Evolutionary conservation across 2,797 vertebrate species (phyloP).

Genomic region (Microchirus variegatus): DNA sequence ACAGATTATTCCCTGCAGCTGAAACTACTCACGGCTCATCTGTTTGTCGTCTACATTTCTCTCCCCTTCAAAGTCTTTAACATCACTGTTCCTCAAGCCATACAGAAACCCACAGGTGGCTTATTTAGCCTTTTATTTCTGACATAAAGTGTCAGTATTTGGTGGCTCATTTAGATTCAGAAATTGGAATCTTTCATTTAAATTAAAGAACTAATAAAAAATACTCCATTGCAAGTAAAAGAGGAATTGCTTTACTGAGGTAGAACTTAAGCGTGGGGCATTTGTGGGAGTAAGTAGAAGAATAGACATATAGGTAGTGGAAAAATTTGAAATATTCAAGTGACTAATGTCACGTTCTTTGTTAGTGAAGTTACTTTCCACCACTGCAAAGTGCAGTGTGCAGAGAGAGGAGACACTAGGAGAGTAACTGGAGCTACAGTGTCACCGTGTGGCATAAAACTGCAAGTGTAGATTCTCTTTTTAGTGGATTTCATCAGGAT

Average conservation of each 20-base stretch:
- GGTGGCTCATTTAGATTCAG: too few relatives aligned
- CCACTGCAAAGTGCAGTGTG: background rate
- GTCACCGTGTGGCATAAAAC: conserved; percentile 40
- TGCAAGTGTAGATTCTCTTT: conserved; percentile 24
- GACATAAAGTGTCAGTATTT: too few relatives aligned
- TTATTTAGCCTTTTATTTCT: background rate
- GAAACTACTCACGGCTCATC: conserved; percentile 43
- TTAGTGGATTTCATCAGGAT: background rate
- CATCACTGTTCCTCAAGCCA: conserved; percentile 3
- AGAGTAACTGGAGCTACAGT: conserved; percentile 28
- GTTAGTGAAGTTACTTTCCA: background rate
- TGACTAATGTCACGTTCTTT: too few relatives aligned
- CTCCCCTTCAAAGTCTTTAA: conserved; percentile 31
- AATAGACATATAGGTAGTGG: too few relatives aligned
- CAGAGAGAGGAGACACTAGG: background rate
- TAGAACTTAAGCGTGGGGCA: background rate
- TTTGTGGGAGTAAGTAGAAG: too few relatives aligned
- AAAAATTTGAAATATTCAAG: too few relatives aligned
- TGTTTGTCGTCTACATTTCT: conserved; percentile 38
- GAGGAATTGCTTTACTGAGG: background rate
- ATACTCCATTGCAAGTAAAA: background rate
- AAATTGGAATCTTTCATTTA: background rate
- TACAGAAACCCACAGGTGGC: conserved; percentile 5
- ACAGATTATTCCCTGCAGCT: conserved; percentile 55
- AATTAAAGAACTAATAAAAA: conserved; percentile 3